A percentile compares a stretch with the other conserved stretches of the same genome.
Evolutionary conservation across 2,888 invertebrate genomes (phyloP).

Genomic region (Gryllus longicercus): DNA sequence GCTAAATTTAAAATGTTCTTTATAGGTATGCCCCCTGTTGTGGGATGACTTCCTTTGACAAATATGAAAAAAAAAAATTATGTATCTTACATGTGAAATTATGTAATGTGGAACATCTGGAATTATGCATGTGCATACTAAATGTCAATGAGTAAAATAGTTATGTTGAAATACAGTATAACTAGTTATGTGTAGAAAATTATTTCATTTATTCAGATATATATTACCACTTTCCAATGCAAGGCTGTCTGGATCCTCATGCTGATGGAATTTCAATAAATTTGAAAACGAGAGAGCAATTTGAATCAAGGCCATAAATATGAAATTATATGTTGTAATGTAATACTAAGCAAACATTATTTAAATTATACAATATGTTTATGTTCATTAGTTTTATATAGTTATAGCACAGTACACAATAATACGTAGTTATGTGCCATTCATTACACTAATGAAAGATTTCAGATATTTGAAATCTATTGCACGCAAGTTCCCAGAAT

Average conservation of each 20-base stretch:
- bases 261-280: neutral
- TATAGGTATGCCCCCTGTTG: neutral
- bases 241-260: neutral
- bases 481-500: neutral
- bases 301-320: neutral
- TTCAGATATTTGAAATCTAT: neutral
- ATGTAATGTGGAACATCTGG: neutral
- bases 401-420: neutral
- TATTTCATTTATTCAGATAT: neutral
- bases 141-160: neutral
- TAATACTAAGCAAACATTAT: neutral
- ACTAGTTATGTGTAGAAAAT: neutral
- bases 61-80: neutral
- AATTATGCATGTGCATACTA: neutral
- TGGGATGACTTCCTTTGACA: too few relatives aligned
- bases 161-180: neutral
- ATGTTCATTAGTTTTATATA: neutral
- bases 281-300: neutral
- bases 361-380: neutral
- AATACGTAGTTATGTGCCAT: constrained; percentile 2
- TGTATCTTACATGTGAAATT: neutral
- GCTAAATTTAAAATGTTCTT: neutral
- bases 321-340: neutral
- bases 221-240: neutral
- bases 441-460: neutral